A percentile compares a stretch with the other conserved stretches of the same genome.
phyloP scores from a whole-genome alignment of 1,140 invertebrate genomes.

The Centruroides vittatus region DNA sequence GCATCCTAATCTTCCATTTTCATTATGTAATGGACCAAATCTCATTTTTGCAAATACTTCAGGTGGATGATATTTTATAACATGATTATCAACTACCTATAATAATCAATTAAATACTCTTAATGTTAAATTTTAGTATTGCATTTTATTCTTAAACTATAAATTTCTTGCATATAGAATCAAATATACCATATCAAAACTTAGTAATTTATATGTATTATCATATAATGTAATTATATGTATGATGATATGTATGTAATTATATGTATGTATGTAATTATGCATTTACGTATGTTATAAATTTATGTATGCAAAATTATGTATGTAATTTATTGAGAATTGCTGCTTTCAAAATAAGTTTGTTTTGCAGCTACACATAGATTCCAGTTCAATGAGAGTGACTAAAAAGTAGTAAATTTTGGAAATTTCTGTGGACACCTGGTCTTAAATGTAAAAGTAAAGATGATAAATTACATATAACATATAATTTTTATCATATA shows the following conservation, averaged over 20 bases:
- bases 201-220: neutral
- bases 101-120: constrained; percentile 17
- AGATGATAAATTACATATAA: too few species aligned
- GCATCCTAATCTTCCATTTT: constrained; percentile 42
- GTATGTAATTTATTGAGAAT: too few species aligned
- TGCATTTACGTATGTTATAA: too few species aligned
- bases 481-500: too few species aligned
- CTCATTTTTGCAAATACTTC: constrained; percentile 44
- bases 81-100: constrained; percentile 88
- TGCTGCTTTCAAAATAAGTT: too few species aligned
- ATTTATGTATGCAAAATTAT: too few species aligned
- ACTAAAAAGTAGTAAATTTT: too few species aligned
- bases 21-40: constrained; percentile 27
- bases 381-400: too few species aligned
- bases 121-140: neutral
- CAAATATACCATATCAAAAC: neutral
- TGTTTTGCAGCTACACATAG: too few species aligned
- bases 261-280: too few species aligned
- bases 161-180: neutral
- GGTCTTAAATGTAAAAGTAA: too few species aligned
- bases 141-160: neutral
- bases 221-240: neutral
- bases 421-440: too few species aligned
- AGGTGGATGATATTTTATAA: constrained; percentile 78
- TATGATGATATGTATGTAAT: neutral